phyloP scores from a whole-genome alignment of 1,140 invertebrate species.

The Caenorhabditis brenneri region DNA sequence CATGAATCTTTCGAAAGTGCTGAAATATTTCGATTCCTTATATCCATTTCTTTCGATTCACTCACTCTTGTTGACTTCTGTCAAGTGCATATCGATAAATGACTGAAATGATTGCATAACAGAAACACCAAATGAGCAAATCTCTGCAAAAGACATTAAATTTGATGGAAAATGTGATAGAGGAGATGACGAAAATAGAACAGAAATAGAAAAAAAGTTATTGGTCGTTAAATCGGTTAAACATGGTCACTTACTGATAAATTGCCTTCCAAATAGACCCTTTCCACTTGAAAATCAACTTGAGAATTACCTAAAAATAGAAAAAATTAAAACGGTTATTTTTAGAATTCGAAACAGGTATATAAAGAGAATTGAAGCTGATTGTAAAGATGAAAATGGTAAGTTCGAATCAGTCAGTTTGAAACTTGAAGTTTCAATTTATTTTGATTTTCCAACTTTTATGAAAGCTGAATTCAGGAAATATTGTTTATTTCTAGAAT shows the following conservation, averaged over 20 bases:
- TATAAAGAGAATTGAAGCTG: not conserved
- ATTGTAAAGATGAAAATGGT: not conserved
- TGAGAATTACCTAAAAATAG: constrained; percentile 29
- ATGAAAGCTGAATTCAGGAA: too few relatives aligned
- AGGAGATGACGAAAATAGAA: constrained; percentile 27
- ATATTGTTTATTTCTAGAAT: too few relatives aligned
- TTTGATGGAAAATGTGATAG: not conserved
- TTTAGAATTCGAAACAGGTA: not conserved
- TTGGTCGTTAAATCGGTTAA: not conserved
- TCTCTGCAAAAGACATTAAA: constrained; percentile 44
- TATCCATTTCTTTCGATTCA: not conserved
- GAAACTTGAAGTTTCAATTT: too few relatives aligned
- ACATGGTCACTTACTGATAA: not conserved
- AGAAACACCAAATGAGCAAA: constrained; percentile 46
- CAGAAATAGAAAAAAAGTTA: not conserved
- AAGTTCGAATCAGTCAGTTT: too few relatives aligned
- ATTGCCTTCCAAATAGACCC: constrained; percentile 51
- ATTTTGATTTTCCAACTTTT: too few relatives aligned
- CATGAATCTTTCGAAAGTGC: constrained; percentile 71
- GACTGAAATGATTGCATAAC: constrained; percentile 37
- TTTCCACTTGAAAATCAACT: constrained; percentile 51
- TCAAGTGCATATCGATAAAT: constrained; percentile 48
- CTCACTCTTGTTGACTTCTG: constrained; percentile 45
- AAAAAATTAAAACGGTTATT: not conserved
- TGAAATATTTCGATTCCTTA: constrained; percentile 47